phyloP scores from a whole-genome alignment of 2,797 vertebrate species.

The Psittacula echo region DNA sequence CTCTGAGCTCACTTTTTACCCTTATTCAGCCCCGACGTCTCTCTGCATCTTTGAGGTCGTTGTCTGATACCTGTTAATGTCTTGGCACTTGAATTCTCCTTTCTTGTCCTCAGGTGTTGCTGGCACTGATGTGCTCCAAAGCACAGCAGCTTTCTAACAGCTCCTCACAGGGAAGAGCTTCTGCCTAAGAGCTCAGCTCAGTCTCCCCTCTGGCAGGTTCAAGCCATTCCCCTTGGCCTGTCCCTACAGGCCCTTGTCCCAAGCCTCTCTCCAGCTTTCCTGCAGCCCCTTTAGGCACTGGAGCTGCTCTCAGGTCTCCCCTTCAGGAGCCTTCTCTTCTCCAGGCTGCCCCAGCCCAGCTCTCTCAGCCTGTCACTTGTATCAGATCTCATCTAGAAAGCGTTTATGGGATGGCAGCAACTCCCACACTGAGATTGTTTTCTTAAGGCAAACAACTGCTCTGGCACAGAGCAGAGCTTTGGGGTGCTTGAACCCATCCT shows the following conservation, averaged over 20 bases:
- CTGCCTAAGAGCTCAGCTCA: background rate
- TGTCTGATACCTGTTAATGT: accelerated
- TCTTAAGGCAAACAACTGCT: background rate
- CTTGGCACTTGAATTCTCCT: background rate
- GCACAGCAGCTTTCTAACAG: background rate
- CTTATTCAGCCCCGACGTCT: background rate
- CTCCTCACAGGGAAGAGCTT: background rate
- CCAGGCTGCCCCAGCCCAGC: background rate
- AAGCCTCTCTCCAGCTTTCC: no score
- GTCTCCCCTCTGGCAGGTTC: background rate
- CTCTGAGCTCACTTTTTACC: background rate
- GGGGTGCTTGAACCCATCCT: background rate
- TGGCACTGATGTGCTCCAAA: background rate
- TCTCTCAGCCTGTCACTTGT: background rate
- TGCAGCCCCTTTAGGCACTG: no score
- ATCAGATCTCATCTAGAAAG: background rate
- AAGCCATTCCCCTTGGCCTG: background rate
- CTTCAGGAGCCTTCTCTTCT: background rate
- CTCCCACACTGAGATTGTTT: background rate
- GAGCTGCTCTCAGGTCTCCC: background rate
- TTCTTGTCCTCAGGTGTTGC: background rate
- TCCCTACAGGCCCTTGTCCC: no score
- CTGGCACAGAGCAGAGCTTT: background rate
- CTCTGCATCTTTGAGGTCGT: background rate
- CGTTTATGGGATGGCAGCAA: background rate